These are phyloP conservation scores for Dermochelys coriacea DNA, from an alignment of 2,797 vertebrate species.

Conservation along the genomic window DNA sequence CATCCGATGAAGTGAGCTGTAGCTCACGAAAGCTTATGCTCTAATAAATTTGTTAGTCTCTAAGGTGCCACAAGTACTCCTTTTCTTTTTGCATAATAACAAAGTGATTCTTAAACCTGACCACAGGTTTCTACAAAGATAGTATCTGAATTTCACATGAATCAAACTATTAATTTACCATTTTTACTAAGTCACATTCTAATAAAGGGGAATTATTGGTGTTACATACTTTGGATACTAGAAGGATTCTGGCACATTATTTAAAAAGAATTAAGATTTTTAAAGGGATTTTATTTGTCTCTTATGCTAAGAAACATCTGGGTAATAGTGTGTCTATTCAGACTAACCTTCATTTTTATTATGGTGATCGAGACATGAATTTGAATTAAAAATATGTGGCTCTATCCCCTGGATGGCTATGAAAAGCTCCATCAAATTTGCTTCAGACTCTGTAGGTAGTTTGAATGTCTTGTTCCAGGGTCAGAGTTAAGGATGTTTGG, in stretches of 20 bases:
- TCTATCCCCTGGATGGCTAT: constrained; percentile 8
- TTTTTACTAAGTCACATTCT: too few relatives aligned
- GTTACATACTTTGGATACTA: background rate
- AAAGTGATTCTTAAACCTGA: too few relatives aligned
- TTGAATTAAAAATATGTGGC: background rate
- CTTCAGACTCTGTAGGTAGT: background rate
- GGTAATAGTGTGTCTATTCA: background rate
- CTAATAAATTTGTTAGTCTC: too few relatives aligned
- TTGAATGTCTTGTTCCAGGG: background rate
- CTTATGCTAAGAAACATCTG: background rate
- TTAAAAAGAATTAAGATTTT: background rate
- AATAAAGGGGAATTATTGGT: too few relatives aligned
- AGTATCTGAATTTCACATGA: too few relatives aligned
- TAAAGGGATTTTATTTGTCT: background rate
- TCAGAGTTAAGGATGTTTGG: background rate
- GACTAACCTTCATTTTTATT: background rate
- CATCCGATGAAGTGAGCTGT: too few relatives aligned
- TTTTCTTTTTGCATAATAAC: too few relatives aligned
- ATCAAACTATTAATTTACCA: too few relatives aligned
- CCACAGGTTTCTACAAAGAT: too few relatives aligned
- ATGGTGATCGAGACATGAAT: constrained; percentile 3
- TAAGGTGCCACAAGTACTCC: too few relatives aligned
- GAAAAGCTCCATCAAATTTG: background rate
- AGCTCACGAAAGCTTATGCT: too few relatives aligned
- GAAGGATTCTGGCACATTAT: background rate